Conservation (phyloP, 2,888 invertebrate genomes). For the Amaurobius ferox region DNA sequence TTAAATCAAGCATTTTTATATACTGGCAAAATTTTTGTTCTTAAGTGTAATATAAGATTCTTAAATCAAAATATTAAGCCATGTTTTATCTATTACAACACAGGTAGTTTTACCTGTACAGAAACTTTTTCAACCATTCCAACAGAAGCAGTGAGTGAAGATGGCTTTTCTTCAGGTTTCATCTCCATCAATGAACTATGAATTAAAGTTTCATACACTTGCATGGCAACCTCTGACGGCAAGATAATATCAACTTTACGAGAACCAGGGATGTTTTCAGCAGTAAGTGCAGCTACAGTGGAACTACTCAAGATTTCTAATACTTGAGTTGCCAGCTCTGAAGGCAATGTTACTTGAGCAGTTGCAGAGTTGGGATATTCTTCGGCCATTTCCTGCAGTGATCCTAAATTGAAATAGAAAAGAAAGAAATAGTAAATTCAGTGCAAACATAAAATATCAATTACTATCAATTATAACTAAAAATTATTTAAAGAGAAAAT, state of each 20-base stretch:
- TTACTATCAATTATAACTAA: no score
- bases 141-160: constrained; percentile 44
- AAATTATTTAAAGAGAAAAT: no score
- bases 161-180: constrained; percentile 53
- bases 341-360: constrained; percentile 51
- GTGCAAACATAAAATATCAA: no score
- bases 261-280: constrained; percentile 55
- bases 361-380: constrained; percentile 43
- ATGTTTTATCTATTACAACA: no score
- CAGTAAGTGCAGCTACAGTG: constrained; percentile 34
- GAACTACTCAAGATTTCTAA: constrained; percentile 53
- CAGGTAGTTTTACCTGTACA: constrained; percentile 68
- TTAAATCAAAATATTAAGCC: no score
- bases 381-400: constrained; percentile 52
- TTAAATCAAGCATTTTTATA: no score
- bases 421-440: no score
- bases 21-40: no score
- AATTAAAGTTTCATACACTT: constrained; percentile 59
- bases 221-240: constrained; percentile 57
- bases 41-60: no score
- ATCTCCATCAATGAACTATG: constrained; percentile 52
- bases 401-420: no score
- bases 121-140: constrained; percentile 67
- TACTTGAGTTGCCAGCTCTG: constrained; percentile 65
- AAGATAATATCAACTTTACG: constrained; percentile 51